These are phyloP conservation scores for Drosophila paranaensis DNA, from an alignment of 2,888 invertebrate genomes.

Conservation along the genomic window DNA sequence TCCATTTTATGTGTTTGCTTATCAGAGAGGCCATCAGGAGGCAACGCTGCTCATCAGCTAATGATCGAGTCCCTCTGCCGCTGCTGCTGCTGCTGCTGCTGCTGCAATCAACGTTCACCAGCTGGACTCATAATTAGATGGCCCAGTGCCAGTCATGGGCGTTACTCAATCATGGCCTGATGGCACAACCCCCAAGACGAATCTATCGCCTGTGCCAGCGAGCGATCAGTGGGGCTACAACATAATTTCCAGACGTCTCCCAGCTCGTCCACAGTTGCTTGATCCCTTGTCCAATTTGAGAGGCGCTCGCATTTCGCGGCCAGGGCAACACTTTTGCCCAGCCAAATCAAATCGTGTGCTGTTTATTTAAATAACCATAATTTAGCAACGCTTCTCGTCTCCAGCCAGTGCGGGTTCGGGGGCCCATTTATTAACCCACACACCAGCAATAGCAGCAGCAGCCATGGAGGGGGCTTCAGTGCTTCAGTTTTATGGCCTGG, in stretches of 20 bases:
- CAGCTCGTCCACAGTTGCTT: slow-evolving; percentile 39
- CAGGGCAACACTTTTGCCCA: slow-evolving; percentile 71
- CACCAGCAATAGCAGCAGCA: slow-evolving; percentile 28
- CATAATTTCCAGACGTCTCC: slow-evolving; percentile 65
- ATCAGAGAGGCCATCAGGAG: slow-evolving; percentile 52
- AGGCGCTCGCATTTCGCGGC: slow-evolving; percentile 70
- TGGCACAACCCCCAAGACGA: slow-evolving; percentile 76
- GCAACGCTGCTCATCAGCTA: slow-evolving; percentile 66
- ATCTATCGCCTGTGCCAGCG: slow-evolving; percentile 49
- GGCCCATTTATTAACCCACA: slow-evolving; percentile 74
- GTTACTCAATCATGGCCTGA: slow-evolving; percentile 84
- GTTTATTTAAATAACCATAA: slow-evolving; percentile 85
- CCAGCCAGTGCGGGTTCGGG: slow-evolving; percentile 34
- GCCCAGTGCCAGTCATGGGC: slow-evolving; percentile 71
- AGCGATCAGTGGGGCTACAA: slow-evolving; percentile 68
- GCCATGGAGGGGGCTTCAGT: background rate
- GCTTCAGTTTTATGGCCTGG: slow-evolving; percentile 48
- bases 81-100: slow-evolving; percentile 21
- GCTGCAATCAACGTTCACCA: slow-evolving; percentile 39
- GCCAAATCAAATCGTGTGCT: slow-evolving; percentile 84
- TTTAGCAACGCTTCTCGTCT: slow-evolving; percentile 66
- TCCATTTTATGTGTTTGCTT: slow-evolving; percentile 66
- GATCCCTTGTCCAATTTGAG: slow-evolving; percentile 56
- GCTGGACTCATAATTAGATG: slow-evolving; percentile 69
- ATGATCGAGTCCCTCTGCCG: slow-evolving; percentile 47